Conservation (phyloP, 2,113 vertebrate genomes). For the Plotosus lineatus region DNA sequence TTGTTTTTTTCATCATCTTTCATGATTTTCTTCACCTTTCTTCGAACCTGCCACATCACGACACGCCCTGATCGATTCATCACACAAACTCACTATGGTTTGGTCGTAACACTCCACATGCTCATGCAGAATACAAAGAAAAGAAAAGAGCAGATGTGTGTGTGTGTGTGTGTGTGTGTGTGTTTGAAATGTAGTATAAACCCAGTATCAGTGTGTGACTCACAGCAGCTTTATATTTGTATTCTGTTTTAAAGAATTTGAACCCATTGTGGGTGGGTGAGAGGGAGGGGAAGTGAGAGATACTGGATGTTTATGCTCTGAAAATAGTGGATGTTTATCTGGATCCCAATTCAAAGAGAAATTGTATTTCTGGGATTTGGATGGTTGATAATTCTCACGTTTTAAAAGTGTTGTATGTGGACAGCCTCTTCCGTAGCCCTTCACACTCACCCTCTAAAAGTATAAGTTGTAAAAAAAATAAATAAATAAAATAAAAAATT, state of each 20-base stretch:
- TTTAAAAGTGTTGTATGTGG: too few species aligned
- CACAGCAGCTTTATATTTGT: conserved; percentile 37
- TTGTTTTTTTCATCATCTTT: neutral
- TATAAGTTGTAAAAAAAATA: too few species aligned
- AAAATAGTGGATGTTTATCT: neutral
- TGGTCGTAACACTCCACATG: neutral
- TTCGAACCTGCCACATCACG: conserved; percentile 32
- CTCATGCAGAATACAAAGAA: neutral
- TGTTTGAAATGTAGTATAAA: conserved; percentile 21
- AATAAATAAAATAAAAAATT: too few species aligned
- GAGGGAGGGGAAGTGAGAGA: neutral
- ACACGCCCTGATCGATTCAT: conserved; percentile 41
- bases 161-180: neutral
- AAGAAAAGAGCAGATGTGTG: neutral
- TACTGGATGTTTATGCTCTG: neutral
- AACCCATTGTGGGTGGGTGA: neutral
- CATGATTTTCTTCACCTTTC: conserved; percentile 12
- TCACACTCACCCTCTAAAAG: too few species aligned
- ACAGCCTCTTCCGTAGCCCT: too few species aligned
- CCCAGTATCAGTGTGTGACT: conserved; percentile 22
- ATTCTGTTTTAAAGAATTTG: conserved; percentile 12
- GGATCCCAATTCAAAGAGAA: neutral
- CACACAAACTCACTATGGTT: conserved; percentile 15
- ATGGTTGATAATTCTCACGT: too few species aligned
- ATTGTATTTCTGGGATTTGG: neutral